These are phyloP conservation scores for Kryptopterus vitreolus DNA, from an alignment of 2,797 vertebrate species.

Conservation along the genomic window DNA sequence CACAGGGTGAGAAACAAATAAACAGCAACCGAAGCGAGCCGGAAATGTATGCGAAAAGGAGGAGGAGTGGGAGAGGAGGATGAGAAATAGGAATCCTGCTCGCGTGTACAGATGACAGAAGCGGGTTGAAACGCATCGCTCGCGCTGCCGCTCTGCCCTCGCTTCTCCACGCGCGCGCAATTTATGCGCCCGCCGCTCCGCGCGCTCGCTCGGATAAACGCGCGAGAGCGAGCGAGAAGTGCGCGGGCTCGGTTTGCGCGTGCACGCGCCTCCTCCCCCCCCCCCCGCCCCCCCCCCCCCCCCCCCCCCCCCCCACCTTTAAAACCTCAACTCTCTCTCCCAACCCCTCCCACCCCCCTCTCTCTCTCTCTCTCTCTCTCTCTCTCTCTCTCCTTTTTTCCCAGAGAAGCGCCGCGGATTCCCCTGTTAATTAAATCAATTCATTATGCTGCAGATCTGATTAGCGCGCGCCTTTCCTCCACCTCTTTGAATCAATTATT, in stretches of 20 bases:
- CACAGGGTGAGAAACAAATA: neutral
- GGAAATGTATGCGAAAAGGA: neutral
- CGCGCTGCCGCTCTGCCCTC: conserved; percentile 14
- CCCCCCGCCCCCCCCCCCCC: no score
- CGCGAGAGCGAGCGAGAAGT: conserved; percentile 55
- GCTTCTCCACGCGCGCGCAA: conserved; percentile 64
- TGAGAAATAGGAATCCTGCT: neutral
- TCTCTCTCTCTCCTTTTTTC: conserved; percentile 63
- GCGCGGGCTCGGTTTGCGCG: conserved; percentile 60
- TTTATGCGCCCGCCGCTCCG: conserved; percentile 79
- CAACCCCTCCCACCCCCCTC: no score
- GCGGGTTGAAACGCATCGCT: conserved; percentile 56
- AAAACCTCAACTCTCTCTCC: no score
- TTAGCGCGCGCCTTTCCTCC: conserved; percentile 94
- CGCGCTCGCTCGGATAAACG: conserved; percentile 68
- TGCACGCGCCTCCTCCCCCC: conserved; percentile 24
- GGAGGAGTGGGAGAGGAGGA: no score
- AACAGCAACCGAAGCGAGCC: neutral
- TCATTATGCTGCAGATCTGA: conserved; percentile 99
- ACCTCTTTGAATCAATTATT: conserved; percentile 99
- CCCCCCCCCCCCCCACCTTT: neutral
- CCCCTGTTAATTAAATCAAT: conserved; percentile 99
- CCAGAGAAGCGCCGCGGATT: conserved; percentile 93
- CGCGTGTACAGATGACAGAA: neutral
- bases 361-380: neutral